Percentiles rank a stretch among this genome's conserved stretches.
Conservation (phyloP, 2,797 vertebrate genomes). For the Karalla daura region DNA sequence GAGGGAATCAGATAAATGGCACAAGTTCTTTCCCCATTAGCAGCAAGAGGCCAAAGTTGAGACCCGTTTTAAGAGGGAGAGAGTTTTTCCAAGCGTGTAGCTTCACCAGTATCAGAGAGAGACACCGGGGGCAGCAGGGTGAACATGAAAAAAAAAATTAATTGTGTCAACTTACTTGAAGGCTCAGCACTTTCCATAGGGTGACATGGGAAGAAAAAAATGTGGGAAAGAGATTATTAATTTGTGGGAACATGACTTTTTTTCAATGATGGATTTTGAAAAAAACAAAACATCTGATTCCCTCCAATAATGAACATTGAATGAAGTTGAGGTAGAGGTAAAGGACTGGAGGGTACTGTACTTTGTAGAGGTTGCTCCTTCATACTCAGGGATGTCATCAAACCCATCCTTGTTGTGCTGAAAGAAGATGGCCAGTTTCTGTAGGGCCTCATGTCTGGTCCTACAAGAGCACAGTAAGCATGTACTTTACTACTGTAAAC, state of each 20-base stretch:
- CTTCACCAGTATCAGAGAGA: slow-evolving; percentile 59
- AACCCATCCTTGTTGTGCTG: slow-evolving; percentile 62
- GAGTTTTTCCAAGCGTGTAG: slow-evolving; percentile 29
- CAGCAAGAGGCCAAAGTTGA: slow-evolving; percentile 9
- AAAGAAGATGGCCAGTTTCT: slow-evolving; percentile 82
- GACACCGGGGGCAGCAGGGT: slow-evolving; percentile 43
- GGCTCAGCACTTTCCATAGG: slow-evolving; percentile 54
- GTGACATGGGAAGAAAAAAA: not conserved
- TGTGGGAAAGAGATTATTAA: not conserved
- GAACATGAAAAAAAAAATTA: slow-evolving; percentile 15
- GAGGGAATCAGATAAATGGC: slow-evolving; percentile 35
- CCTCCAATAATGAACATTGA: no score
- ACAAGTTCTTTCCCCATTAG: slow-evolving; percentile 51
- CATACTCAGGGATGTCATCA: slow-evolving; percentile 14
- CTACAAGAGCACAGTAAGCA: slow-evolving; percentile 22
- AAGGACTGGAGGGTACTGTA: slow-evolving; percentile 37
- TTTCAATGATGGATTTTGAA: not conserved
- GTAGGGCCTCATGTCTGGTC: slow-evolving; percentile 78
- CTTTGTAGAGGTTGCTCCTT: slow-evolving; percentile 58
- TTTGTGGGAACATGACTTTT: not conserved
- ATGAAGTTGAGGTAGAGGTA: not conserved
- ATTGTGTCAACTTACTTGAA: slow-evolving; percentile 70
- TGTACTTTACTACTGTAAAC: not conserved
- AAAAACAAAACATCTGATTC: not conserved
- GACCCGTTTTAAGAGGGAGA: slow-evolving; percentile 24